Evolutionary conservation across 2,888 invertebrate species (phyloP).

Genomic region (Temnothorax unifasciatus): DNA sequence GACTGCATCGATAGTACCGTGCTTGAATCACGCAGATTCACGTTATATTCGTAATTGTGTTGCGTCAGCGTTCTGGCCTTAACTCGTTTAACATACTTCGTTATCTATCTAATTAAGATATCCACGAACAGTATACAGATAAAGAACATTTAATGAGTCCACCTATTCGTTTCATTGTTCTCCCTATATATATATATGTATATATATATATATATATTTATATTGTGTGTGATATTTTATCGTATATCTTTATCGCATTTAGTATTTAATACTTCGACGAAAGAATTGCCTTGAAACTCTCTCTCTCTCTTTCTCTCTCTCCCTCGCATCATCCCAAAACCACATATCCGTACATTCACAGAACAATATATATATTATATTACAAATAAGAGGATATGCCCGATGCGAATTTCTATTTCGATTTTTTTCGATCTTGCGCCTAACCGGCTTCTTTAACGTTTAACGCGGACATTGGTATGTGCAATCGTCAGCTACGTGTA

Average conservation of each 20-base stretch:
- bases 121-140: slow-evolving; percentile 80
- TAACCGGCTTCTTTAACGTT: slow-evolving; percentile 23
- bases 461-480: slow-evolving; percentile 62
- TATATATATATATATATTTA: slow-evolving; percentile 26
- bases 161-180: slow-evolving; percentile 62
- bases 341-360: slow-evolving; percentile 61
- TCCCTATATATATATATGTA: slow-evolving; percentile 38
- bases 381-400: slow-evolving; percentile 30
- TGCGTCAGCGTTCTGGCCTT: slow-evolving; percentile 78
- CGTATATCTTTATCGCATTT: slow-evolving; percentile 62
- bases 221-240: slow-evolving; percentile 48
- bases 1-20: slow-evolving; percentile 77
- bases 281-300: slow-evolving; percentile 73
- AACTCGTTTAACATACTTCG: slow-evolving; percentile 74
- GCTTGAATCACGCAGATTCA: slow-evolving; percentile 72
- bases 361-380: slow-evolving; percentile 56
- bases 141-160: slow-evolving; percentile 80
- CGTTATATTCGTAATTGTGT: slow-evolving; percentile 71
- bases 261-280: slow-evolving; percentile 81
- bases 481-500: slow-evolving; percentile 64
- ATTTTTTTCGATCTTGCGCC: slow-evolving; percentile 25
- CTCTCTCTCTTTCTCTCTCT: slow-evolving; percentile 60
- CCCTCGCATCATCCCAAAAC: slow-evolving; percentile 41
- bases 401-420: slow-evolving; percentile 46
- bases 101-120: slow-evolving; percentile 82